Percentiles rank a stretch among this genome's conserved stretches.
phyloP scores from a whole-genome alignment of 1,140 invertebrate genomes.

The Cydia strobilella region DNA sequence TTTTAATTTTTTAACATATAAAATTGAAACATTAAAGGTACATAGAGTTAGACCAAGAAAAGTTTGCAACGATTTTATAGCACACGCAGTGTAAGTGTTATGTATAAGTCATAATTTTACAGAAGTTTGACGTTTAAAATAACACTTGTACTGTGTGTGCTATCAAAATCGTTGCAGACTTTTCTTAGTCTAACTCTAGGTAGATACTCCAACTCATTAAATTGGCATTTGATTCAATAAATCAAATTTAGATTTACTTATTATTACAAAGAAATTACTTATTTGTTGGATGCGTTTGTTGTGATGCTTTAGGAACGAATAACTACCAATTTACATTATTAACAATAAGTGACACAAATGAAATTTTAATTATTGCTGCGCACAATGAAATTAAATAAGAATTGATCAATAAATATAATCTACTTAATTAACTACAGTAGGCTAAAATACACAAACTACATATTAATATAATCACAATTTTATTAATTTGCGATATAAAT shows the following conservation, averaged over 20 bases:
- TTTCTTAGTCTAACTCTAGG: too few species aligned
- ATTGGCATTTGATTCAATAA: too few species aligned
- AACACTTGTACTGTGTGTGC: too few species aligned
- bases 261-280: neutral
- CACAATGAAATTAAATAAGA: conserved; percentile 15
- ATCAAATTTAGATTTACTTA: neutral
- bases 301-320: conserved; percentile 1
- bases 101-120: too few species aligned
- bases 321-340: neutral
- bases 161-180: too few species aligned
- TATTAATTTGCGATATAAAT: conserved; percentile 26
- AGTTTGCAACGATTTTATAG: too few species aligned
- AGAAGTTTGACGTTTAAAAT: too few species aligned
- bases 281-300: neutral
- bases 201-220: too few species aligned
- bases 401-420: conserved; percentile 26
- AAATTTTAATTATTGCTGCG: conserved; percentile 9
- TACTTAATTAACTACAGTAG: conserved; percentile 18
- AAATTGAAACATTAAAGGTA: too few species aligned
- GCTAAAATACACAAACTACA: conserved; percentile 24
- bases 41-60: too few species aligned
- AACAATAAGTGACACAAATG: neutral
- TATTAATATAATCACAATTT: conserved; percentile 23
- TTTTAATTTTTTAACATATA: too few species aligned
- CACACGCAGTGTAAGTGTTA: too few species aligned